Percentiles rank a stretch among this genome's conserved stretches.
Evolutionary conservation across 2,797 vertebrate genomes (phyloP).

Genomic region (Acipenser ruthenus): DNA sequence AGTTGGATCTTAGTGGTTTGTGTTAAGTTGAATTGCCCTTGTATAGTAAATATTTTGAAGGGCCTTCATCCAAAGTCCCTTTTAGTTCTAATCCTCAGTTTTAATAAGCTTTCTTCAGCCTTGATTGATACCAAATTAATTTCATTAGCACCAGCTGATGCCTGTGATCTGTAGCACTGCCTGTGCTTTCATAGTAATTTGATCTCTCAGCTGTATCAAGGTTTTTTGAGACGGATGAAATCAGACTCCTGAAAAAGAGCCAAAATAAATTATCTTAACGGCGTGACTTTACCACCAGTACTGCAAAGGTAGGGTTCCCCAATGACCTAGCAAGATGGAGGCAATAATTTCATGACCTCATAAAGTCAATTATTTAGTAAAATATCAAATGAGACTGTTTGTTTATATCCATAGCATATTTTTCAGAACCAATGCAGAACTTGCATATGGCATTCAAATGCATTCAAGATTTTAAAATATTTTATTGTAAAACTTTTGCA

Average conservation of each 20-base stretch:
- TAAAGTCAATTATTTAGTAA: no score
- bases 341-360: no score
- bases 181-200: conserved; percentile 4
- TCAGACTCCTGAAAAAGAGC: neutral
- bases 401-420: no score
- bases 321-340: no score
- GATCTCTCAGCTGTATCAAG: conserved; percentile 11
- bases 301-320: neutral
- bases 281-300: neutral
- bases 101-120: neutral
- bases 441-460: no score
- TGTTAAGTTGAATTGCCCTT: no score
- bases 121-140: conserved; percentile 1
- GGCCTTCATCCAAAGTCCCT: neutral
- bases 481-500: conserved; percentile 37
- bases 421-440: no score
- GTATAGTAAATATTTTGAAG: no score
- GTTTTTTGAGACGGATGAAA: neutral
- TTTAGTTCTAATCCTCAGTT: neutral
- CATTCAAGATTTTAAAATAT: neutral
- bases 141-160: conserved; percentile 8
- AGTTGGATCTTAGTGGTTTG: no score
- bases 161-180: conserved; percentile 7
- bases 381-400: no score
- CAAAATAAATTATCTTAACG: no score